These are phyloP conservation scores for Thalassarche chlororhynchos DNA, from an alignment of 2,113 vertebrate species.

Conservation along the genomic window DNA sequence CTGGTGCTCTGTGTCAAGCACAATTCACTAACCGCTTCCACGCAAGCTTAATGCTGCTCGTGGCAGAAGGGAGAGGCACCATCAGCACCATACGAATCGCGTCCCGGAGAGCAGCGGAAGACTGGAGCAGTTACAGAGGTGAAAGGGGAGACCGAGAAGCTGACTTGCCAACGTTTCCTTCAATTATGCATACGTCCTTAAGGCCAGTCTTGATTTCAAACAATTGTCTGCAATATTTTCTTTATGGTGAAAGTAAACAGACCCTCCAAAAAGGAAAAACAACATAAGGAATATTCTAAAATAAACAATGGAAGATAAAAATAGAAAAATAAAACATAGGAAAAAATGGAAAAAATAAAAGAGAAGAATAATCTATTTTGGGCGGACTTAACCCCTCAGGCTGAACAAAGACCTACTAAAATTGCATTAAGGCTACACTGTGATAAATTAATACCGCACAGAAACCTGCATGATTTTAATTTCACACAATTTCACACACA, in stretches of 20 bases:
- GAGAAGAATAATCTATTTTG: not conserved
- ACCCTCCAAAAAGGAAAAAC: not conserved
- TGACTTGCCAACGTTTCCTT: not conserved
- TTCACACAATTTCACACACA: constrained; percentile 29
- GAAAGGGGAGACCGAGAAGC: not conserved
- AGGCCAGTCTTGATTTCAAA: not conserved
- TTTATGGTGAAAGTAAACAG: not conserved
- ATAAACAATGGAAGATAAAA: not conserved
- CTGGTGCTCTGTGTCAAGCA: not conserved
- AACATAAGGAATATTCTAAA: not conserved
- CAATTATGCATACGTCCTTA: not conserved
- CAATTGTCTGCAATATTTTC: not conserved
- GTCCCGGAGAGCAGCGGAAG: not conserved
- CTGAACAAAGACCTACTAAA: constrained; percentile 16
- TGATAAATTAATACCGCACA: not conserved
- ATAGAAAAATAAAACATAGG: not conserved
- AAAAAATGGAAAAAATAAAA: not conserved
- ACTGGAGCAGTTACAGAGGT: not conserved
- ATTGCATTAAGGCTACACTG: constrained; percentile 12
- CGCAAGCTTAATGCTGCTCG: accelerated
- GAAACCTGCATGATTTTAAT: constrained; percentile 40
- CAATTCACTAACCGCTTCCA: not conserved
- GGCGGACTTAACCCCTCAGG: not conserved
- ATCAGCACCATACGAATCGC: accelerated
- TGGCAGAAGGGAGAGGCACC: not conserved